Percentiles rank a stretch among this genome's conserved stretches.
Conservation (phyloP, 1,140 invertebrate species). For the Diorhabda carinulata region DNA sequence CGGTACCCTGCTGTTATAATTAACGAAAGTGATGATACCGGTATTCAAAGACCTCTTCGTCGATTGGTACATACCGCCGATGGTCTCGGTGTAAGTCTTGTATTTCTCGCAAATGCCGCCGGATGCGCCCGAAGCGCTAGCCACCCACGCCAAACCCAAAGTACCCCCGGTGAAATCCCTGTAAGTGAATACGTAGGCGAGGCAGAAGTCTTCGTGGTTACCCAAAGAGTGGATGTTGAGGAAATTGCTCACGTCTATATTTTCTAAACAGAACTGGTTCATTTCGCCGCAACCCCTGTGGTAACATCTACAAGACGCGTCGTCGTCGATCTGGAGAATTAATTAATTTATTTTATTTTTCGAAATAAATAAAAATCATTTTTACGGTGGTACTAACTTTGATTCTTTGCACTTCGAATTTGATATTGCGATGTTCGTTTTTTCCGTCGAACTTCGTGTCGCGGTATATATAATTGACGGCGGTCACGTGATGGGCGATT, state of each 20-base stretch:
- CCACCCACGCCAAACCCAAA: conserved; percentile 94
- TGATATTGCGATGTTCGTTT: conserved; percentile 85
- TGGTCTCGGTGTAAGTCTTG: conserved; percentile 94
- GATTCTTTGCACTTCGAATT: conserved; percentile 96
- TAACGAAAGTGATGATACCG: conserved; percentile 98
- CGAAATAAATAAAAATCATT: too few relatives aligned
- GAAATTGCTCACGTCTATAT: conserved; percentile 99
- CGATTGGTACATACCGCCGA: conserved; percentile 87
- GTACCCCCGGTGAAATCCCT: conserved; percentile 50
- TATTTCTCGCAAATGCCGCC: conserved; percentile 99
- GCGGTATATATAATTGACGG: conserved; percentile 96
- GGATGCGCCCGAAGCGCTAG: conserved; percentile 89
- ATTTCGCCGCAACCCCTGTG: conserved; percentile 63
- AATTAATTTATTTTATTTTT: background rate
- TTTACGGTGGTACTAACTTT: conserved; percentile 59
- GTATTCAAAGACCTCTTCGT: conserved; percentile 95
- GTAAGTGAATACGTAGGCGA: conserved; percentile 98
- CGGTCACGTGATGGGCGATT: conserved; percentile 97
- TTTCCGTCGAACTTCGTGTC: conserved; percentile 90
- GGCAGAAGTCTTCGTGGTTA: conserved; percentile 96
- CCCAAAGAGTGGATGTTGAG: conserved; percentile 95
- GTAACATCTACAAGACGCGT: conserved; percentile 67
- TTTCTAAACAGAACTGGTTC: conserved; percentile 94
- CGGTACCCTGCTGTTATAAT: conserved; percentile 95
- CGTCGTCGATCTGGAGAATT: conserved; percentile 75